These are phyloP conservation scores for Paragorgia papillata DNA, from an alignment of 92 coral and sea anemone genomes.

Conservation along the genomic window DNA sequence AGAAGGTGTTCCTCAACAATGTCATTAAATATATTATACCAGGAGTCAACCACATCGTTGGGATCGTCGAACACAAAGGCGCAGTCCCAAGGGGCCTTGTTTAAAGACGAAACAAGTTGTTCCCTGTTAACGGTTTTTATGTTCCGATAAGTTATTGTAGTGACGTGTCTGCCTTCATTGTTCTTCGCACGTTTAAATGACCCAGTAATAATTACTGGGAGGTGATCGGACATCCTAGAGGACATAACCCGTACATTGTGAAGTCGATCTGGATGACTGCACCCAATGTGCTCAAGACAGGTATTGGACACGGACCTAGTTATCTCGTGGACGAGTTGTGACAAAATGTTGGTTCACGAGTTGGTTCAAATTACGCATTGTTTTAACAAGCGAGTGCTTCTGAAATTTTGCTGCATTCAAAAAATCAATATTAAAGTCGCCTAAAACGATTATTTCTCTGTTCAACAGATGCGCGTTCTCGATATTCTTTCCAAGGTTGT, in stretches of 20 bases:
- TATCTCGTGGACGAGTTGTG: conserved; percentile 30
- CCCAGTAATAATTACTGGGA: too few relatives aligned
- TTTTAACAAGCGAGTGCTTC: conserved; percentile 35
- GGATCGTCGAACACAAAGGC: conserved; percentile 27
- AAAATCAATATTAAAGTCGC: conserved; percentile 36
- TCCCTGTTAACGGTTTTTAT: conserved; percentile 47
- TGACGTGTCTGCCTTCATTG: background rate
- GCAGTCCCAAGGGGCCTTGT: conserved; percentile 52
- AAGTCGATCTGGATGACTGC: conserved; percentile 46
- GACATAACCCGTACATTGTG: conserved; percentile 14
- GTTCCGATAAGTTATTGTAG: conserved; percentile 9
- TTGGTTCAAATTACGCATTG: conserved; percentile 32
- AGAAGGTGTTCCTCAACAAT: too few relatives aligned
- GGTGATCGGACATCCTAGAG: background rate
- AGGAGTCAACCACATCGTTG: too few relatives aligned
- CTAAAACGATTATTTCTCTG: background rate
- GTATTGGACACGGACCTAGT: conserved; percentile 47
- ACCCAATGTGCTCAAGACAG: conserved; percentile 57
- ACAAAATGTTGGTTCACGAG: conserved; percentile 30
- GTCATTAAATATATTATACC: too few relatives aligned
- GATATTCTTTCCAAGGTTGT: conserved; percentile 27
- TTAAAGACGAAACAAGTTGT: conserved; percentile 24
- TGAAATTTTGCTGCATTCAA: background rate
- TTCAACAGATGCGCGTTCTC: conserved; percentile 36
- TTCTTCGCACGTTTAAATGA: too few relatives aligned